Evolutionary conservation across 2,888 invertebrate genomes (phyloP), one percentile per base, ranked within the genome.

Genomic region (Apodemia duryi): DNA sequence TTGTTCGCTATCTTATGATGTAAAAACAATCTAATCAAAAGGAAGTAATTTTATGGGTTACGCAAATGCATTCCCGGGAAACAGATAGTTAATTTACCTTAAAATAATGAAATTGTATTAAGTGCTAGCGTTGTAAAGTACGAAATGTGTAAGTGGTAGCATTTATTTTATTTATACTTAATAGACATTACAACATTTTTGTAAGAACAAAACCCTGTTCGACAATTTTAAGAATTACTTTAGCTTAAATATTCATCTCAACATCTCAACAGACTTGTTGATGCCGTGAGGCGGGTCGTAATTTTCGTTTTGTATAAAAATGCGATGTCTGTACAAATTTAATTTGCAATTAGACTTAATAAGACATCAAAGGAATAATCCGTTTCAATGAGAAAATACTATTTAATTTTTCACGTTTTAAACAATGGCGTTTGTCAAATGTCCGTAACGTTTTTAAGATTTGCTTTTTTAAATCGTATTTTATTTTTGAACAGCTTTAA

Each of bases 271-370:
- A 46, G 51, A 51, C 60, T 60, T 60, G 35, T 35, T 60, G 35
- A 60, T 60, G 60, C 35, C 60, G 60, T 60, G 29, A 60, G 60
- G 35, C 35, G 60, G 32, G 35, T 60, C 60, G 60, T 60, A 32
- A 60, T 60, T 60, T 32, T 60, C 60, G 60, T 60, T 60, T 60
- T 35, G 60, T 60, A 60, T 60, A 60, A 60, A 60, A 60, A 60
- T 60, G 35, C 60, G 35, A 60, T 60, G 60, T 60, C 35, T 35
- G 32, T 29, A 60, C 57, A 35, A 60, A 60, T 60, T 60, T 60
- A 60, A 60, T 60, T 60, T 60, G 57, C 32, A 60, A 60, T 60
- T 60, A 35, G 57, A 57, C 57, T 57, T 57, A 57, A 57, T 57
- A 57, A 57, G 57, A 32, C 57, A 57, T 29, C 57, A 57, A 57